A percentile compares a stretch with the other conserved stretches of the same genome.
Evolutionary conservation across 2,797 vertebrate species (phyloP).

Genomic region (Paramormyrops hopkinsi): DNA sequence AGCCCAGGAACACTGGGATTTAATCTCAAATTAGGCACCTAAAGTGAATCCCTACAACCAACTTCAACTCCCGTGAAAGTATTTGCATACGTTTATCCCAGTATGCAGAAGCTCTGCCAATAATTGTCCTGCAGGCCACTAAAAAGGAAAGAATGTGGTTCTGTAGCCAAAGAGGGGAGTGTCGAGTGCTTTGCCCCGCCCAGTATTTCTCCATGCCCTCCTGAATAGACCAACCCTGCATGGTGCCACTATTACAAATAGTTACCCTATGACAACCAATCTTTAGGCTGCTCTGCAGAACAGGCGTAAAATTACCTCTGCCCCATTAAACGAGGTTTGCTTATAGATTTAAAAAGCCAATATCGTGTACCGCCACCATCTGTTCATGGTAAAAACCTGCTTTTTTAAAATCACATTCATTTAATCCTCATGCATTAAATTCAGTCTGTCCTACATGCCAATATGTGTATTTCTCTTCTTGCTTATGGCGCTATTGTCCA

Average conservation of each 20-base stretch:
- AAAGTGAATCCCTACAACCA: neutral
- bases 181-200: neutral
- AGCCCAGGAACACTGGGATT: neutral
- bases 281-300: neutral
- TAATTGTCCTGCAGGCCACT: neutral
- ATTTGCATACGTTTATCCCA: neutral
- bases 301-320: neutral
- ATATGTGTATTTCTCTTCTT: neutral
- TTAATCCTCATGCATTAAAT: neutral
- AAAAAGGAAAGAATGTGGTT: neutral
- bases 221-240: neutral
- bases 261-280: neutral
- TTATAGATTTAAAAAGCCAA: neutral
- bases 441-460: neutral
- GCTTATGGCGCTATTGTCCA: neutral
- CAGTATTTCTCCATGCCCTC: neutral
- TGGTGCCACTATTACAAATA: neutral
- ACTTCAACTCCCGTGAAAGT: neutral
- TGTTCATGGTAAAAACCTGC: neutral
- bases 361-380: neutral
- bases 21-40: neutral
- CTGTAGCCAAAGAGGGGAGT: neutral
- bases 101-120: constrained; percentile 13
- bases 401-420: neutral
- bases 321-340: neutral